Base-by-base conservation (phyloP, 2,113 vertebrate genomes). In the Gnathonemus echidnorhynchus region DNA sequence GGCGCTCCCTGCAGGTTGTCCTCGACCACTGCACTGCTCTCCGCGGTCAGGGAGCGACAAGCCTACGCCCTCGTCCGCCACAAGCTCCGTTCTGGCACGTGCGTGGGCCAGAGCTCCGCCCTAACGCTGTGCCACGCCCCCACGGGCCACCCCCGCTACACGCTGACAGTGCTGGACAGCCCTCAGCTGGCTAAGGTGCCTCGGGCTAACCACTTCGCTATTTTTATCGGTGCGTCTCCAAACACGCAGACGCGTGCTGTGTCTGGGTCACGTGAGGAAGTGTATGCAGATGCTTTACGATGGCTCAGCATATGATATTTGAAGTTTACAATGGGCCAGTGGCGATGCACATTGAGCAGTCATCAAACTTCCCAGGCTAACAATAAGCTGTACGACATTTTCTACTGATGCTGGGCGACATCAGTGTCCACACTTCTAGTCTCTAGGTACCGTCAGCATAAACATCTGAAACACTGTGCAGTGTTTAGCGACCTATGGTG, bases 191-290 rank as follows among this genome's bases (percentile, higher is more conserved):
- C 96, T 94, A 98, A 97, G 91, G 92, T 95, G 87, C 96, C 97
- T 74, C 95, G 94, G 92, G 92, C 96, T 90, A 98, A 96, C 95
- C 96, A 95, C 89, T 99, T 99, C 62, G 98, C 97, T 89, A 97
- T 99, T 92, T 99, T 99, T 94, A 99, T 99, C 93, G 97, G 98
- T 99, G 94, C 98, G 97, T 94, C 80, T 4, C 80, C 42, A 35
- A 5, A 27, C 74, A 19, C 45, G 9, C 45, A 42, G 80, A 46
- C 15, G 4, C 39, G 3, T 46, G 77, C 27, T 15, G 77, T 35
- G 15, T 70, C 66, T 35, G 66, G 11, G 27, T 74, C 66, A 74
- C 3, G 8, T 21, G 35, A 77, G 27, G 35, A 19, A 2, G 13
- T 19, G 5, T 19, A 35, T 70, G 3, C 35, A 2, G 35, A 77